These are phyloP conservation scores for Dermochelys coriacea DNA, from an alignment of 2,797 vertebrate genomes.

Conservation along the genomic window DNA sequence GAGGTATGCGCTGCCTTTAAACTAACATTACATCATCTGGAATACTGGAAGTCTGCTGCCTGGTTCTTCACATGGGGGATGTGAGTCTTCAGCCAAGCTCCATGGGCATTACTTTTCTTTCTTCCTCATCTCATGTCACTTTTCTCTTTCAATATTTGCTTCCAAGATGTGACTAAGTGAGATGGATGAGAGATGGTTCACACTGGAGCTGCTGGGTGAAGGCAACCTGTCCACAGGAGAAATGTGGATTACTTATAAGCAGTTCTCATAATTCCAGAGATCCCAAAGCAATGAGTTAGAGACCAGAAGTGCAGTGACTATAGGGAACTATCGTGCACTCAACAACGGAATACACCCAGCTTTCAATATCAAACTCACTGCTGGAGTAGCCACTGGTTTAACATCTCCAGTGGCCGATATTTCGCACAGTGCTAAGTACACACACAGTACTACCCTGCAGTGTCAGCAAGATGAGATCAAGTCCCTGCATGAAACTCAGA, in stretches of 20 bases:
- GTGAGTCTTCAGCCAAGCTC: not conserved
- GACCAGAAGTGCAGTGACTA: not conserved
- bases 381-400: constrained; percentile 13
- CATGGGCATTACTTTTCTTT: constrained; percentile 42
- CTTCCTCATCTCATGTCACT: constrained; percentile 25
- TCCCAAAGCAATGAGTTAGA: constrained; percentile 22
- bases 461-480: constrained; percentile 37
- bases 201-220: not conserved
- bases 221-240: not conserved
- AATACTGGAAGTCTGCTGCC: constrained; percentile 55
- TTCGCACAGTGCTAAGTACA: constrained; percentile 4
- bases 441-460: not conserved
- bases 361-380: not conserved
- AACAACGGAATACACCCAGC: not conserved
- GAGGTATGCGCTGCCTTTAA: not conserved
- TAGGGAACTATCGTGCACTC: not conserved
- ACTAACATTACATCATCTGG: constrained; percentile 53
- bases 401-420: not conserved
- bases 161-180: constrained; percentile 55
- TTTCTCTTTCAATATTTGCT: constrained; percentile 39
- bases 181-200: constrained; percentile 9
- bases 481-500: not conserved
- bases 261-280: constrained; percentile 22
- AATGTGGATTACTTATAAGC: constrained; percentile 30
- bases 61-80: not conserved